phyloP scores from a whole-genome alignment of 2,797 vertebrate species.

The Rhynchotus rufescens region DNA sequence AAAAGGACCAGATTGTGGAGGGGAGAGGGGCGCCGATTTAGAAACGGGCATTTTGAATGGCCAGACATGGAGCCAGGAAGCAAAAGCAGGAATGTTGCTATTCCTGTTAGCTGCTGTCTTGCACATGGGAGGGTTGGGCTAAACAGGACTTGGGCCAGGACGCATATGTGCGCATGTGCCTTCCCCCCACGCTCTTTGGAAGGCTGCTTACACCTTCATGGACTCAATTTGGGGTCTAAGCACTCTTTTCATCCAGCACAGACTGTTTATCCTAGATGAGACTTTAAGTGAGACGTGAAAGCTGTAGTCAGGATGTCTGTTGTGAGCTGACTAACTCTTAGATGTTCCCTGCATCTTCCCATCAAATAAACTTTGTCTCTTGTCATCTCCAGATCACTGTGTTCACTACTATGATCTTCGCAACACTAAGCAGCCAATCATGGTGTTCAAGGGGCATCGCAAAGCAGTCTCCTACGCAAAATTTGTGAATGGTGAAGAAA shows the following conservation, averaged over 20 bases:
- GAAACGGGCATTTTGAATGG: not conserved
- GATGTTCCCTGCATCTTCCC: not conserved
- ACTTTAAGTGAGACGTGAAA: not conserved
- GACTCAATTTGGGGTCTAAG: not conserved
- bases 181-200: not conserved
- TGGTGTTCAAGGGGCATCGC: conserved; percentile 99
- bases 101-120: not conserved
- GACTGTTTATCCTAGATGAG: not conserved
- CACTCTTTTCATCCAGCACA: fast-evolving
- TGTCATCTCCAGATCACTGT: conserved; percentile 91
- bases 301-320: not conserved
- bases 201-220: not conserved
- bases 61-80: not conserved
- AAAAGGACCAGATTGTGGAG: not conserved
- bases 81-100: not conserved
- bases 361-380: not conserved
- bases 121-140: not conserved
- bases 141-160: not conserved
- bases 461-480: conserved; percentile 99
- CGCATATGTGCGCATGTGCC: fast-evolving
- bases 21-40: not conserved
- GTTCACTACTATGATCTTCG: conserved; percentile 99
- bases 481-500: conserved; percentile 98
- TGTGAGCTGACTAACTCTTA: not conserved
- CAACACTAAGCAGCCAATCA: conserved; percentile 99